phyloP scores from a whole-genome alignment of 2,888 invertebrate genomes.

The Drosophila subquinaria region DNA sequence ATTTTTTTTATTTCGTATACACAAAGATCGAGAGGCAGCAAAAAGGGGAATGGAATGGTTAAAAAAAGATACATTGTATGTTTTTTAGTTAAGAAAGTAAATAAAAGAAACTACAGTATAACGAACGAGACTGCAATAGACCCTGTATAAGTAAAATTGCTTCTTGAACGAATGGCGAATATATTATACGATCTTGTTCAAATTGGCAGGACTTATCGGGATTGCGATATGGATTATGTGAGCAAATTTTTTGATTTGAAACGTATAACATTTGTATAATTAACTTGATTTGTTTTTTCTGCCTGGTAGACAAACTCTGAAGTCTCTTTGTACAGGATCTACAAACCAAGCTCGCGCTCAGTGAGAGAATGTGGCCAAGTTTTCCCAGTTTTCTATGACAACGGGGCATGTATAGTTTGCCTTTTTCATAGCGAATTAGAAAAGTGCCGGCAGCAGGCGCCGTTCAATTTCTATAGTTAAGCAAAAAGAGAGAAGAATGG shows the following conservation, averaged over 20 bases:
- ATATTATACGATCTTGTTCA: no score
- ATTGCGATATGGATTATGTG: no score
- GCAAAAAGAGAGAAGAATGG: background rate
- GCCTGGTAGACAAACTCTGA: no score
- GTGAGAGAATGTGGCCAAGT: conserved; percentile 18
- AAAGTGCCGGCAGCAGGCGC: conserved; percentile 74
- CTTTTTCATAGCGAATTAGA: conserved; percentile 67
- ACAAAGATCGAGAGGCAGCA: conserved; percentile 23
- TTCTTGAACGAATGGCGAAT: no score
- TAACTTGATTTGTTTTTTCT: no score
- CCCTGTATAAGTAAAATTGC: background rate
- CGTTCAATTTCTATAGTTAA: conserved; percentile 60
- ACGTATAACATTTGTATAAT: no score
- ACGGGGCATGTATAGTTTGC: conserved; percentile 39
- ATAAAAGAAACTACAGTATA: background rate
- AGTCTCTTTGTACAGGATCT: background rate
- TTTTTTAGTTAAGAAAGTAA: conserved; percentile 25
- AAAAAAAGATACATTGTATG: conserved; percentile 34
- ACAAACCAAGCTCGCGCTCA: background rate
- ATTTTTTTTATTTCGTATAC: background rate
- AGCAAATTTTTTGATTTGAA: no score
- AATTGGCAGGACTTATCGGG: no score
- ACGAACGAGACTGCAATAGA: no score
- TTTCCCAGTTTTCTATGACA: conserved; percentile 17
- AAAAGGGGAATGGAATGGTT: conserved; percentile 31